Conservation (phyloP, 2,888 invertebrate genomes). For the Dicranocentrus wangi region DNA sequence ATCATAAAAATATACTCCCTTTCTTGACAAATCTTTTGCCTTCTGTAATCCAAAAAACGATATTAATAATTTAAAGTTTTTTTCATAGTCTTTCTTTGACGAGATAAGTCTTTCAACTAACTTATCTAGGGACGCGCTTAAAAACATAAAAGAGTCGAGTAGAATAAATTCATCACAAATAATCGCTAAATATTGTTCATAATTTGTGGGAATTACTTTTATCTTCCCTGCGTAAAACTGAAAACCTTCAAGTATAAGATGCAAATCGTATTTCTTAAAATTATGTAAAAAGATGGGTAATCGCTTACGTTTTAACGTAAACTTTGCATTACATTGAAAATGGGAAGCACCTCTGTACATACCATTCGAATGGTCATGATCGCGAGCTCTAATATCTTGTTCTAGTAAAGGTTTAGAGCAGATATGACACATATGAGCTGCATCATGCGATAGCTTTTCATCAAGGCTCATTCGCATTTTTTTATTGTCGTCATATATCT, state of each 20-base stretch:
- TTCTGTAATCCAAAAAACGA: constrained; percentile 31
- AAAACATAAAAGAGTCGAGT: constrained; percentile 45
- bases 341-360: constrained; percentile 35
- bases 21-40: constrained; percentile 40
- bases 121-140: constrained; percentile 30
- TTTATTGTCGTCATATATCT: not conserved
- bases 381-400: constrained; percentile 1
- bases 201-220: constrained; percentile 37
- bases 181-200: constrained; percentile 25
- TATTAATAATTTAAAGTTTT: constrained; percentile 24
- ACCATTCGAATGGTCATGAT: constrained; percentile 35
- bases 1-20: constrained; percentile 56
- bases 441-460: not conserved
- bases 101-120: constrained; percentile 23
- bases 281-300: constrained; percentile 27
- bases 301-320: constrained; percentile 18
- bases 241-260: constrained; percentile 45
- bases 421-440: not conserved
- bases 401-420: not conserved
- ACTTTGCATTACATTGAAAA: constrained; percentile 13
- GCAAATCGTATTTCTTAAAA: constrained; percentile 30
- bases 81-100: not conserved
- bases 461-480: not conserved
- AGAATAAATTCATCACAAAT: constrained; percentile 31
- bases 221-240: constrained; percentile 22